phyloP scores from a whole-genome alignment of 2,888 invertebrate genomes.

The Saturnia japonica region DNA sequence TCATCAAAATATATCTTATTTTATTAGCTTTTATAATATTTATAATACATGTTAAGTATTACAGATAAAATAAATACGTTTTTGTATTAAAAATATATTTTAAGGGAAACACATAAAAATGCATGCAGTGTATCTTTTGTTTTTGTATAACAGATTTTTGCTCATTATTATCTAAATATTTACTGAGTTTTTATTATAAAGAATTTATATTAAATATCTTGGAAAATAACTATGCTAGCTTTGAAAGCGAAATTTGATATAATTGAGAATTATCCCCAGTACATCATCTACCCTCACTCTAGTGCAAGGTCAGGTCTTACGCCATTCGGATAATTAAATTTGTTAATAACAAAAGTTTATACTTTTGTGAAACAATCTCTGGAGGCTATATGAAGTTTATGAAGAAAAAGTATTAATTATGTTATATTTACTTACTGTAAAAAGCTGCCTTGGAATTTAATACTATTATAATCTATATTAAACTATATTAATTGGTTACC shows the following conservation, averaged over 20 bases:
- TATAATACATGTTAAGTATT: background rate
- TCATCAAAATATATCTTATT: no score
- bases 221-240: slow-evolving; percentile 20
- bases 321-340: background rate
- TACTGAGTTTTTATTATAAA: slow-evolving; percentile 16
- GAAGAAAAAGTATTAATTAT: slow-evolving; percentile 60
- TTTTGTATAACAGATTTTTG: slow-evolving; percentile 14
- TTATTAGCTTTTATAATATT: background rate
- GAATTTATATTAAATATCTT: slow-evolving; percentile 4
- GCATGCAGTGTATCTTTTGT: background rate
- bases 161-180: slow-evolving; percentile 22
- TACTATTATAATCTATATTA: slow-evolving; percentile 4
- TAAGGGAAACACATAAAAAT: background rate
- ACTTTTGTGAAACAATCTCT: slow-evolving; percentile 52
- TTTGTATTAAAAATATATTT: background rate
- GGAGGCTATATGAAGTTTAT: slow-evolving; percentile 34
- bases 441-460: slow-evolving; percentile 42
- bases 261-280: slow-evolving; percentile 28
- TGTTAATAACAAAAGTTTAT: slow-evolving; percentile 38
- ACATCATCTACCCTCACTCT: slow-evolving; percentile 18
- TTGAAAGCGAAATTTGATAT: slow-evolving; percentile 26
- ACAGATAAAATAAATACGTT: background rate
- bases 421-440: slow-evolving; percentile 47
- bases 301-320: slow-evolving; percentile 20
- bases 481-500: slow-evolving; percentile 30